Conservation (phyloP, 2,888 invertebrate genomes). For the Eledona agricola region DNA sequence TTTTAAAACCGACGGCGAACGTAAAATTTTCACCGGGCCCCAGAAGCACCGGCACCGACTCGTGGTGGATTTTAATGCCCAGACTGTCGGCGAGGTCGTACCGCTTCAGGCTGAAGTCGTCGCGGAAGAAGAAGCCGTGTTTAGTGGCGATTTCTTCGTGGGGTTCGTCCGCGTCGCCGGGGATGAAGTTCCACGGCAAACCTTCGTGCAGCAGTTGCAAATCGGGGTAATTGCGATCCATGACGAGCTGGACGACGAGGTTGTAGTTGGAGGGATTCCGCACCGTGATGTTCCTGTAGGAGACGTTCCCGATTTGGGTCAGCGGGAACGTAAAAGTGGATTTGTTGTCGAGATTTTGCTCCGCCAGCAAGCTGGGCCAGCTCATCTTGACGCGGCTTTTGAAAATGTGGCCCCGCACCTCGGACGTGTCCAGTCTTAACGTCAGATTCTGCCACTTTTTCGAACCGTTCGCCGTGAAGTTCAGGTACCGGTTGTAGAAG, state of each 20-base stretch:
- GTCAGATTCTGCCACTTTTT: slow-evolving; percentile 73
- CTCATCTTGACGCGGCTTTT: slow-evolving; percentile 72
- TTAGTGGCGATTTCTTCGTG: slow-evolving; percentile 30
- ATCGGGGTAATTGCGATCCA: slow-evolving; percentile 73
- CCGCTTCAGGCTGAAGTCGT: slow-evolving; percentile 14
- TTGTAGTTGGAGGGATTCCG: slow-evolving; percentile 78
- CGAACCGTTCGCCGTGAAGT: slow-evolving; percentile 62
- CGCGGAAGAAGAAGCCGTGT: slow-evolving; percentile 44
- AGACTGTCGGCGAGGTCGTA: slow-evolving; percentile 42
- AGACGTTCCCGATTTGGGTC: slow-evolving; percentile 77
- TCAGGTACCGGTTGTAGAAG: slow-evolving; percentile 69
- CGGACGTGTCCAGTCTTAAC: slow-evolving; percentile 79
- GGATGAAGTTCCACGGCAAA: slow-evolving; percentile 60
- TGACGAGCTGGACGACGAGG: slow-evolving; percentile 75
- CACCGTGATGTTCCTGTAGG: slow-evolving; percentile 71
- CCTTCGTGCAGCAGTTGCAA: slow-evolving; percentile 66
- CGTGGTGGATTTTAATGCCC: slow-evolving; percentile 58
- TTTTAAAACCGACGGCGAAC: slow-evolving; percentile 64
- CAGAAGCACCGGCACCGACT: slow-evolving; percentile 68
- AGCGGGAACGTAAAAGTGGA: slow-evolving; percentile 71
- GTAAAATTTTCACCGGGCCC: slow-evolving; percentile 67
- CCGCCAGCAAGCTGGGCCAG: slow-evolving; percentile 70
- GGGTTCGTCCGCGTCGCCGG: slow-evolving; percentile 38
- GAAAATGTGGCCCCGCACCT: slow-evolving; percentile 72
- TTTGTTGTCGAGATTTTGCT: slow-evolving; percentile 59